Evolutionary conservation across 2,888 invertebrate species (phyloP).

Genomic region (Oscheius sp.): DNA sequence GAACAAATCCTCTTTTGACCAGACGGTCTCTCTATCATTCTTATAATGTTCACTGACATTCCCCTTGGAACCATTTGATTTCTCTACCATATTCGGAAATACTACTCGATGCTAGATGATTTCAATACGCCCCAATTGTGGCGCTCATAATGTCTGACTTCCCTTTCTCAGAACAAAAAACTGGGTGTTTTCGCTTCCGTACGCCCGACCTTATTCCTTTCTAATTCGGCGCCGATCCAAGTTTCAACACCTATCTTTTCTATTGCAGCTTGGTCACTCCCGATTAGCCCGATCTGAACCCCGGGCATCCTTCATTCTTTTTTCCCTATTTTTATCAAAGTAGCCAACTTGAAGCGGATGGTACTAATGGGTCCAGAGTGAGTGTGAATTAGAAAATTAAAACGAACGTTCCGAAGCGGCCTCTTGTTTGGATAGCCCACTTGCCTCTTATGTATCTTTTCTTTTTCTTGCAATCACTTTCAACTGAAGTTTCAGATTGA

Average conservation of each 20-base stretch:
- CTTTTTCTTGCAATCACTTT: neutral
- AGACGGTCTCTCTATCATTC: neutral
- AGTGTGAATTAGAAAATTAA: conserved; percentile 3
- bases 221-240: conserved; percentile 16
- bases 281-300: neutral
- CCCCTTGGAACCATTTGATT: conserved; percentile 1
- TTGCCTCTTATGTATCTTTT: conserved; percentile 6
- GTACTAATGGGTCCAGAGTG: neutral
- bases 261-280: neutral
- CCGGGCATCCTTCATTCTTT: neutral
- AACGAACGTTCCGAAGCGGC: neutral
- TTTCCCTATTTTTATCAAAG: neutral
- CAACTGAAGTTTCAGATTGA: conserved; percentile 24
- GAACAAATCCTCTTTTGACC: conserved; percentile 4
- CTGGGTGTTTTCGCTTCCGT: conserved; percentile 35
- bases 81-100: neutral
- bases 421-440: conserved; percentile 19
- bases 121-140: conserved; percentile 25
- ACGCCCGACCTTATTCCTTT: conserved; percentile 29
- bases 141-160: conserved; percentile 17
- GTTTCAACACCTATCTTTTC: conserved; percentile 26
- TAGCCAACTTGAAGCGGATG: conserved; percentile 3
- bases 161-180: conserved; percentile 31
- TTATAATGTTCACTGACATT: neutral
- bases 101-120: neutral